These are phyloP conservation scores for Varecia variegata DNA, from an alignment of 2,797 vertebrate species.

Conservation along the genomic window DNA sequence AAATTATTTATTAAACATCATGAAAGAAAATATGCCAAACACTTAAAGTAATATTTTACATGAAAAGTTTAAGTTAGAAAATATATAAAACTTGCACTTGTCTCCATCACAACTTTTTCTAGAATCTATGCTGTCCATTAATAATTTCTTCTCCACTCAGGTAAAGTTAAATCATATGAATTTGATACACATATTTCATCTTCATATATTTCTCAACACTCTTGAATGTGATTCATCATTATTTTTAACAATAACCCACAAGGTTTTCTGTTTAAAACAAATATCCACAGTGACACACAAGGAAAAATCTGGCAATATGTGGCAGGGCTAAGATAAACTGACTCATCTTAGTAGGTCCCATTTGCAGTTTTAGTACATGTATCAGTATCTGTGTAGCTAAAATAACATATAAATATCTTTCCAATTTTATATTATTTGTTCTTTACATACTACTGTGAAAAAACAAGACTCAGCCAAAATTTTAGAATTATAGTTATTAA, in stretches of 20 bases:
- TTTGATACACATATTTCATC: neutral
- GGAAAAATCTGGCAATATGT: neutral
- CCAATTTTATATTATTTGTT: neutral
- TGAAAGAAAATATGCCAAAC: neutral
- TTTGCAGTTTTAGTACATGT: neutral
- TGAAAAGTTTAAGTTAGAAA: neutral
- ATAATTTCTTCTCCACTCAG: neutral
- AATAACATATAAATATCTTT: neutral
- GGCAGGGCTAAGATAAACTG: neutral
- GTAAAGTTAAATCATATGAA: neutral
- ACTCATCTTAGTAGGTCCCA: neutral
- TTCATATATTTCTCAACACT: neutral
- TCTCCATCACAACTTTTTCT: neutral
- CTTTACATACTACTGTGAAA: neutral
- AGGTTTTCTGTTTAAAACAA: neutral
- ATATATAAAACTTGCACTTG: neutral
- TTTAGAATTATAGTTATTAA: neutral
- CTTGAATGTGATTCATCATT: neutral
- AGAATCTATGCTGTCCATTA: neutral
- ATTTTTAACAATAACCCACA: neutral
- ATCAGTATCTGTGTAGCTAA: neutral
- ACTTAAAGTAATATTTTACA: neutral
- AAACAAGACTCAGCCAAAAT: neutral
- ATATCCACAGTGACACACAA: neutral
- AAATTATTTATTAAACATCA: neutral